Evolutionary conservation across 2,888 invertebrate genomes (phyloP), one percentile per base, ranked within the genome.

Genomic region (Pollenia angustigena): DNA sequence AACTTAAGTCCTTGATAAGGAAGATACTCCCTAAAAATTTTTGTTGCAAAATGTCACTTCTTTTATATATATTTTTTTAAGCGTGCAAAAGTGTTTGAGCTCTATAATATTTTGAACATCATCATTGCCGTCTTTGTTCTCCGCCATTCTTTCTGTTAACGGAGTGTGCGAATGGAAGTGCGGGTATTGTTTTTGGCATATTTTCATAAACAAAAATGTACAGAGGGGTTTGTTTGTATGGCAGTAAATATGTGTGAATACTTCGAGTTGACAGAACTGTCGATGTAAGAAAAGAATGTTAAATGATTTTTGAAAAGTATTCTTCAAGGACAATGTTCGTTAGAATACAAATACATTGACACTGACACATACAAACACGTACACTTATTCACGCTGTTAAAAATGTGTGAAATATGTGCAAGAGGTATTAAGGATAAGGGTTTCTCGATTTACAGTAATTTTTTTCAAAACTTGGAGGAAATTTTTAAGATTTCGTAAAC

Each of bases 281-380:
- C 72, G 78, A 82, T 58, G 82, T 50, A 56, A 71, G 81, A 69
- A 60, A 76, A 62, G 72, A 60, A 81, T 85, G 81, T 79, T 78
- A 74, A 81, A 78, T 79, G 72, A 62, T 62, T 68, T 72, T 58
- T 60, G 46, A 64, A 68, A 81, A 69, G 54, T 23, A 74, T 56
- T 54, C 16, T 74, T 78, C 81, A 85, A 85, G 72, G 82, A 85
- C 74, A 82, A 68, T 64, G 50, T 44, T 60, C 75, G 52, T 75
- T 56, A 75, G 58, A 56, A 42, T 50, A 44, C 7, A 52, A 81
- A 80, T 14, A 11, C 72, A 23, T 62, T 62, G 54, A 66, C 68
- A 58, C 72, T 18, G 52, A 46, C 48, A 44, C 46, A 50, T 48
- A 50, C 44, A 23, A 18, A 44, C 18, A 16, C 64, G n/a, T 40